A percentile compares a stretch with the other conserved stretches of the same genome.
Conservation (phyloP, 64 coral and sea anemone species). For the Pocillopora verrucosa region DNA sequence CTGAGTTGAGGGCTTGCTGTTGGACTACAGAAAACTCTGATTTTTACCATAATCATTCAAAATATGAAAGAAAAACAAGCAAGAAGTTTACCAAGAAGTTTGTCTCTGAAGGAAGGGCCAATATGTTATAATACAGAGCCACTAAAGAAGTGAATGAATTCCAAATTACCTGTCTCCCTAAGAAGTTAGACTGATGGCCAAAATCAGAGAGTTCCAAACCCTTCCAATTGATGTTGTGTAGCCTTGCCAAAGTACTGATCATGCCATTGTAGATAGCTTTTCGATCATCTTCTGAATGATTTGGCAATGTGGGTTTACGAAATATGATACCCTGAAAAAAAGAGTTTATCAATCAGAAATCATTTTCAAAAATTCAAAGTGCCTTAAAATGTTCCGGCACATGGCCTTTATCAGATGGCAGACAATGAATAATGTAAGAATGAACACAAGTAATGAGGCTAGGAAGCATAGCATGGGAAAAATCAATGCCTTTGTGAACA, state of each 20-base stretch:
- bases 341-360: background rate
- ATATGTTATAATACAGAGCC: background rate
- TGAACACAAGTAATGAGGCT: too few relatives aligned
- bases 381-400: too few relatives aligned
- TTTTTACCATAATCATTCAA: too few relatives aligned
- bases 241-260: slow-evolving; percentile 62
- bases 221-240: slow-evolving; percentile 74
- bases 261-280: slow-evolving; percentile 59
- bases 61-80: too few relatives aligned
- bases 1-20: too few relatives aligned
- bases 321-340: slow-evolving; percentile 75
- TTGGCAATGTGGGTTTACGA: slow-evolving; percentile 26
- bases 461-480: too few relatives aligned
- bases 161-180: slow-evolving; percentile 74
- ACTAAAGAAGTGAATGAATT: background rate
- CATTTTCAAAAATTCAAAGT: background rate
- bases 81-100: too few relatives aligned
- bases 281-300: background rate
- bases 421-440: background rate
- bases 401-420: background rate
- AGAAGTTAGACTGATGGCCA: slow-evolving; percentile 64
- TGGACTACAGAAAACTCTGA: too few relatives aligned
- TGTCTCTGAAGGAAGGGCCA: too few relatives aligned
- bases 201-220: slow-evolving; percentile 72
- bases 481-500: too few relatives aligned